Evolutionary conservation across 2,113 vertebrate genomes (phyloP).

Genomic region (Candoia aspera): DNA sequence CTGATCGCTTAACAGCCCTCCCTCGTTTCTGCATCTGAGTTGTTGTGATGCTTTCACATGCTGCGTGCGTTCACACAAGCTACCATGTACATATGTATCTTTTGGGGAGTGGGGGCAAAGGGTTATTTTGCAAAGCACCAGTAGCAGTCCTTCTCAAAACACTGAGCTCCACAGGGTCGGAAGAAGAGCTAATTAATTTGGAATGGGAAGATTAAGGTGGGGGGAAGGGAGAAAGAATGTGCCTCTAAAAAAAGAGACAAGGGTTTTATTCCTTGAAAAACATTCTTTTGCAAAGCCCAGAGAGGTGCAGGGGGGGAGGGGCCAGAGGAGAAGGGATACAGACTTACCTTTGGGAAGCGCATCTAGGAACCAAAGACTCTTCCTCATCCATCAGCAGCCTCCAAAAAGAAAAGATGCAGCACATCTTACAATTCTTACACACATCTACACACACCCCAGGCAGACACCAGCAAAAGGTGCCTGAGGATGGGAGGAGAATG

Average conservation of each 20-base stretch:
- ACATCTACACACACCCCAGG: neutral
- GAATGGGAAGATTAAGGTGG: neutral
- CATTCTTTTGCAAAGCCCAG: neutral
- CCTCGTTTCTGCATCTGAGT: conserved; percentile 25
- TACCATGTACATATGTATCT: neutral
- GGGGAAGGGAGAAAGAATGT: conserved; percentile 6
- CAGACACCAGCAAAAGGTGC: conserved; percentile 13
- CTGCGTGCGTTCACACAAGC: conserved; percentile 25
- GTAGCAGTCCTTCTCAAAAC: neutral
- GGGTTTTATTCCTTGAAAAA: neutral
- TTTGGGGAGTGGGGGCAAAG: neutral
- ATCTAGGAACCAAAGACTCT: conserved; percentile 24
- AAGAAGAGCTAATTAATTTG: neutral
- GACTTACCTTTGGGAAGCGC: conserved; percentile 30
- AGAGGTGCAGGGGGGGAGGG: too few relatives aligned
- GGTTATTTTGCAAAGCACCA: neutral
- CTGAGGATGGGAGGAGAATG: conserved; percentile 9
- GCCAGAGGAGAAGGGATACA: neutral
- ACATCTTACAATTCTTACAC: conserved; percentile 22
- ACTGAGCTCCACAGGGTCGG: neutral
- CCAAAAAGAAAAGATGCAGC: conserved; percentile 30
- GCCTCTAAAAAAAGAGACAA: neutral
- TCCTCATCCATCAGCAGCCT: conserved; percentile 35
- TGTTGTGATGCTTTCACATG: conserved; percentile 38
- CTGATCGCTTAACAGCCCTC: neutral